Conservation (phyloP, 2,113 vertebrate species). For the Burhinus bistriatus region DNA sequence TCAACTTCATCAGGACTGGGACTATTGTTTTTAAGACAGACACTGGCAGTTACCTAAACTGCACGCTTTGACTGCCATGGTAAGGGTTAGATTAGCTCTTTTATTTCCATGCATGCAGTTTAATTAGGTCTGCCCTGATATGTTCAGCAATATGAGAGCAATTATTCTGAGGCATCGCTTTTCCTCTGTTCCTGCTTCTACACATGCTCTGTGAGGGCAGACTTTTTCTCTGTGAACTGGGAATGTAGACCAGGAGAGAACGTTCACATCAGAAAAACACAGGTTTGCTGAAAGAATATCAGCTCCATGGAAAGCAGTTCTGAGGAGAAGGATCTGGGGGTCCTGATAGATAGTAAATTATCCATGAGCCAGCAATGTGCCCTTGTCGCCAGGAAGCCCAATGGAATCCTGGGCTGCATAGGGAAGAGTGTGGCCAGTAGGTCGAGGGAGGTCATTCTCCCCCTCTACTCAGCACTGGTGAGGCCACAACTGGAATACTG, state of each 20-base stretch:
- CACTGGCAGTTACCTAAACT: background rate
- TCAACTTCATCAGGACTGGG: background rate
- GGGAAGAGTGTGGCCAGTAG: no score
- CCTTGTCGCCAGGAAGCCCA: no score
- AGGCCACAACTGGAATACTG: no score
- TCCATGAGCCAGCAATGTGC: no score
- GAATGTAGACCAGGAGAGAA: background rate
- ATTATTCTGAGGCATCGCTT: background rate
- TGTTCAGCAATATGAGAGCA: background rate
- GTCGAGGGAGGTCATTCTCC: no score
- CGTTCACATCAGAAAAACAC: background rate
- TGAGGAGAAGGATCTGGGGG: no score
- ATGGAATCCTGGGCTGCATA: no score
- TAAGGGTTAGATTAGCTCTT: background rate
- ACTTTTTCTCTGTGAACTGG: background rate
- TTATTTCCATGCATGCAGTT: background rate
- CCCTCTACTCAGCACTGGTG: no score
- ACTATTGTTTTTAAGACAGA: background rate
- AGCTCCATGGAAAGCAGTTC: background rate
- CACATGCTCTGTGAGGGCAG: background rate
- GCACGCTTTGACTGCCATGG: background rate
- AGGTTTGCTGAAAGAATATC: background rate
- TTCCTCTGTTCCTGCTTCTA: background rate
- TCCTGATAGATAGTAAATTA: no score
- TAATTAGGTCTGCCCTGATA: background rate